A percentile compares a stretch with the other conserved stretches of the same genome.
phyloP scores from a whole-genome alignment of 2,113 vertebrate species.

The Seriola aureovittata region DNA sequence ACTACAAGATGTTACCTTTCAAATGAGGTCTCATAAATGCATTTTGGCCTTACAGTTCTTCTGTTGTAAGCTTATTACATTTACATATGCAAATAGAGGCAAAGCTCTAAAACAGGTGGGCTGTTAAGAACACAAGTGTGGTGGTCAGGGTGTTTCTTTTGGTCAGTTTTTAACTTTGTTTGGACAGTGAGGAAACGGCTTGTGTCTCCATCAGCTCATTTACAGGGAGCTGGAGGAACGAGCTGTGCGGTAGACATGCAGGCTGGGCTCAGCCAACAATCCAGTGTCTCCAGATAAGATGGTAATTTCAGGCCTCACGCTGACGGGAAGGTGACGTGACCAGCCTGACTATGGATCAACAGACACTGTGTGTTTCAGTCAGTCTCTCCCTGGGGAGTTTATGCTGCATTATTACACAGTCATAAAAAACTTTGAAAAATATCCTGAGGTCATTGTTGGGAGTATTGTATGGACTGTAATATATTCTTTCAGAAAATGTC shows the following conservation, averaged over 20 bases:
- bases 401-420: constrained; percentile 37
- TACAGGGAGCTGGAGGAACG: neutral
- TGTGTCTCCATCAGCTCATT: constrained; percentile 27
- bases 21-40: too few species aligned
- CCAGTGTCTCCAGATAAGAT: constrained; percentile 50
- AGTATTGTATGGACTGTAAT: neutral
- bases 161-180: too few species aligned
- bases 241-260: neutral
- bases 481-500: neutral
- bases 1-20: too few species aligned
- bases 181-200: too few species aligned
- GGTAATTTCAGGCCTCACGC: constrained; percentile 14
- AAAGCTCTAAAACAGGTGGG: too few species aligned
- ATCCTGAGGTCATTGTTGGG: neutral
- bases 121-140: too few species aligned
- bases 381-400: neutral
- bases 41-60: too few species aligned
- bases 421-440: neutral
- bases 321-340: constrained; percentile 36
- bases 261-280: constrained; percentile 21
- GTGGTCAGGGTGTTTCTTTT: too few species aligned
- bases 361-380: neutral
- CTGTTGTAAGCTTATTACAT: too few species aligned
- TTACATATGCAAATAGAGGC: too few species aligned
- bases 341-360: constrained; percentile 6